Evolutionary conservation across 2,797 vertebrate species (phyloP), one percentile per base, ranked within the genome.

Genomic region (Holocentrus rufus): DNA sequence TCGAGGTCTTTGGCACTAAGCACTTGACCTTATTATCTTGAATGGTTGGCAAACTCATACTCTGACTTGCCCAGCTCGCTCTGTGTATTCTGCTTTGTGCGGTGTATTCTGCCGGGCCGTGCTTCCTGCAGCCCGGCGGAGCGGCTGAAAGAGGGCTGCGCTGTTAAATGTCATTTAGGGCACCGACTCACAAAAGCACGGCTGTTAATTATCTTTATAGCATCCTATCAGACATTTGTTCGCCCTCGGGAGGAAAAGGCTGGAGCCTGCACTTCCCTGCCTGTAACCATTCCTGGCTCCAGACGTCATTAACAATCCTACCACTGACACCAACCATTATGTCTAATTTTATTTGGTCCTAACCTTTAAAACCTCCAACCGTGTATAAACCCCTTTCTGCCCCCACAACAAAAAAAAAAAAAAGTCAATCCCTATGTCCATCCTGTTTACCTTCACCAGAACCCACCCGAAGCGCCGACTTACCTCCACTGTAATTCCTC

Each of bases 141-240:
- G 60, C 50, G 64, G 55, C 53, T 63, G 67, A 47, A 74, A 69
- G 2, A 56, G 27, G 49, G 57, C 54, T 73, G 27, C 47, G 47
- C 62, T 77, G 71, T 69, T 76, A 76, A 80, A 85, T 74, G 55
- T 62, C 39, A 67, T 65, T 75, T 63, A 56, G 9, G 23, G 50
- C 57, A 64, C 52, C 61, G 55, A 71, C 69, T 82, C 65, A 78
- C 61, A 69, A 52, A 27, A 67, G 23, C 52, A 61, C 23, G 66
- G 55, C 31, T 58, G 11, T 79, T 87, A 72, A 85, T 88, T 85
- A 86, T 76, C 77, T 65, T 65, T 39, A 18, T 6, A 22, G 18
- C 42, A 76, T 58, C 76, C 64, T 75, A 53, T 78, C 83, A 84
- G 69, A 66, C 63, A 44, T 74, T 76, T 86, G 74, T 85, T 84